phyloP scores from a whole-genome alignment of 2,888 invertebrate genomes.

The Lathronympha strigana region DNA sequence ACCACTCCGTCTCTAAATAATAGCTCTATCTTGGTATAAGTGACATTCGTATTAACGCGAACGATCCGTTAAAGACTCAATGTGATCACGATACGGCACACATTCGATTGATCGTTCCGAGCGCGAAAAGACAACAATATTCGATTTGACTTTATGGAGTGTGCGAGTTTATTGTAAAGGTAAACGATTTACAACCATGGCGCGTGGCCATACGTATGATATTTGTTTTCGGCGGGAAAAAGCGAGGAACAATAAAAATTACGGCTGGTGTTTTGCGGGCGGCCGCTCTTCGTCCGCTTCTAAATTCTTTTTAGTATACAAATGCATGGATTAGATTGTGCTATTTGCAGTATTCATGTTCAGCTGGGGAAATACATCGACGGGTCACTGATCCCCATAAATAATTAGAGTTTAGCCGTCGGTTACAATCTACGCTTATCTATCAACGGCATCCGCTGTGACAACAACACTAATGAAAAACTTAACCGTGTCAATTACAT shows the following conservation, averaged over 20 bases:
- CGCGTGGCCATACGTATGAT: constrained; percentile 64
- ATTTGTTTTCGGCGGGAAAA: constrained; percentile 58
- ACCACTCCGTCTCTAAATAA: constrained; percentile 50
- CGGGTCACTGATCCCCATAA: constrained; percentile 36
- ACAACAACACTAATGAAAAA: constrained; percentile 12
- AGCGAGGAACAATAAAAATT: constrained; percentile 75
- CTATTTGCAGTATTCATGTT: constrained; percentile 32
- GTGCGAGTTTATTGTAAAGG: constrained; percentile 55
- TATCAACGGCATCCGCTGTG: constrained; percentile 1
- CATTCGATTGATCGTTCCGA: constrained; percentile 62
- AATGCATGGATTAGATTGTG: constrained; percentile 49
- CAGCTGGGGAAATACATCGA: constrained; percentile 18
- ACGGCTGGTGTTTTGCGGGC: constrained; percentile 72
- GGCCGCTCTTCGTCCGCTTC: constrained; percentile 71
- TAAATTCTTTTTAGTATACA: constrained; percentile 69
- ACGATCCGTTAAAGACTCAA: constrained; percentile 72
- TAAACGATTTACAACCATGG: constrained; percentile 65
- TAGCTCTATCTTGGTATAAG: constrained; percentile 62
- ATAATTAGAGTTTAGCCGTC: constrained; percentile 23
- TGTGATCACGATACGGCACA: constrained; percentile 70
- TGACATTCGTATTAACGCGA: constrained; percentile 65
- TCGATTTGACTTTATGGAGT: constrained; percentile 68
- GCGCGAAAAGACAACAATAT: constrained; percentile 73
- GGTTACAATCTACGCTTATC: constrained; percentile 5
- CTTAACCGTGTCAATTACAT: constrained; percentile 18